These are phyloP conservation scores for Neodiprion virginianus DNA, from an alignment of 1,140 invertebrate species.

Conservation along the genomic window DNA sequence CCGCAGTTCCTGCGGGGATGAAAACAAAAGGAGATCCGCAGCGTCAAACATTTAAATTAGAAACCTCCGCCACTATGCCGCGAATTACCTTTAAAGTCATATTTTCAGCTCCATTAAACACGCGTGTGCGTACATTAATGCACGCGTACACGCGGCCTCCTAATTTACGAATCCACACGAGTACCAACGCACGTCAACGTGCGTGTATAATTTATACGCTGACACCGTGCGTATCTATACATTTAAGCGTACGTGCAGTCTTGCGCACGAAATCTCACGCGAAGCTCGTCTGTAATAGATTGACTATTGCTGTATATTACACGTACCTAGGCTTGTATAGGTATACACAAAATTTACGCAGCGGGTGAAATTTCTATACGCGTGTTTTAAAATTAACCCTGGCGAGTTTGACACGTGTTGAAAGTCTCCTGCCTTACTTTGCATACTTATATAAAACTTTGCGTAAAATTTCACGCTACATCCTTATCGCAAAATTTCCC, in stretches of 20 bases:
- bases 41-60: conserved; percentile 20
- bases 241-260: neutral
- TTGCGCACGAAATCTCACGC: neutral
- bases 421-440: too few species aligned
- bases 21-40: conserved; percentile 15
- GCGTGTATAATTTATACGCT: too few species aligned
- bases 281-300: neutral
- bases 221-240: too few species aligned
- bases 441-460: too few species aligned
- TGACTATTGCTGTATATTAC: neutral
- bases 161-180: neutral
- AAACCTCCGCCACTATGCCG: neutral
- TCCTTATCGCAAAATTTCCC: too few species aligned
- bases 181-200: too few species aligned
- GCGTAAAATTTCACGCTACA: too few species aligned
- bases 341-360: neutral
- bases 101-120: neutral
- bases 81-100: neutral
- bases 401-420: too few species aligned
- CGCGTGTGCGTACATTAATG: too few species aligned
- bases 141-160: neutral
- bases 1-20: neutral
- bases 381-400: too few species aligned
- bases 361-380: too few species aligned
- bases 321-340: neutral